phyloP scores from a whole-genome alignment of 2,888 invertebrate species.

The Leptopilina drosophilae region DNA sequence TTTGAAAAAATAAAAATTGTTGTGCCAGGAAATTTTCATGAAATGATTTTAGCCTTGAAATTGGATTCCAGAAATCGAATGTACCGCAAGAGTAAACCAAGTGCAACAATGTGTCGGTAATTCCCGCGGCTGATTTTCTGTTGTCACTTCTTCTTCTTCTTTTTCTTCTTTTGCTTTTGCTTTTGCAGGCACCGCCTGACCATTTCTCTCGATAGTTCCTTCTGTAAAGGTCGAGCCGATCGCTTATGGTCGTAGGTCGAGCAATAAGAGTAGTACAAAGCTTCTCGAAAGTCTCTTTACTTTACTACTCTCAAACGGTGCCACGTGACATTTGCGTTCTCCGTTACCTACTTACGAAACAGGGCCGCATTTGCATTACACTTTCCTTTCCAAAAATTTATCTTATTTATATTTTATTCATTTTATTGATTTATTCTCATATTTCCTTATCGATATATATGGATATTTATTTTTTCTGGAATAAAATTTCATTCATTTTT shows the following conservation, averaged over 20 bases:
- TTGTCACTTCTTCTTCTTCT: neutral
- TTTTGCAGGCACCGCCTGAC: constrained; percentile 2
- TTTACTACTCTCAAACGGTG: constrained; percentile 22
- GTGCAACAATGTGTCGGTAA: constrained; percentile 2
- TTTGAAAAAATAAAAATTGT: too few species aligned
- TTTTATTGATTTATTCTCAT: too few species aligned
- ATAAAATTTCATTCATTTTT: too few species aligned
- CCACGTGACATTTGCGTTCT: constrained; percentile 25
- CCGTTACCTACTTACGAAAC: constrained; percentile 13
- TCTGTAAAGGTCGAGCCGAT: constrained; percentile 35
- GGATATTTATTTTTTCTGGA: too few species aligned
- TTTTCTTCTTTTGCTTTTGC: neutral
- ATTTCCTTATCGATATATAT: too few species aligned
- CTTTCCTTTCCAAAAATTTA: neutral
- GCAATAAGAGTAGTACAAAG: constrained; percentile 26
- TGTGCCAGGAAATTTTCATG: too few species aligned
- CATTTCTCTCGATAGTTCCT: constrained; percentile 33
- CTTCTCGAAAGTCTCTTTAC: constrained; percentile 17
- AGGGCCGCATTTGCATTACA: constrained; percentile 22
- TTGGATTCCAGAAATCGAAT: constrained; percentile 15
- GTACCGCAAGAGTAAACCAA: constrained; percentile 18
- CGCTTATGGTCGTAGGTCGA: constrained; percentile 13
- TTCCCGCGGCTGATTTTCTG: constrained; percentile 1
- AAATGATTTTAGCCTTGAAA: neutral
- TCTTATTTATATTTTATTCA: neutral